Percentiles rank a stretch among this genome's conserved stretches.
phyloP scores from a whole-genome alignment of 1,140 invertebrate species.

The Diachasmimorpha longicaudata region DNA sequence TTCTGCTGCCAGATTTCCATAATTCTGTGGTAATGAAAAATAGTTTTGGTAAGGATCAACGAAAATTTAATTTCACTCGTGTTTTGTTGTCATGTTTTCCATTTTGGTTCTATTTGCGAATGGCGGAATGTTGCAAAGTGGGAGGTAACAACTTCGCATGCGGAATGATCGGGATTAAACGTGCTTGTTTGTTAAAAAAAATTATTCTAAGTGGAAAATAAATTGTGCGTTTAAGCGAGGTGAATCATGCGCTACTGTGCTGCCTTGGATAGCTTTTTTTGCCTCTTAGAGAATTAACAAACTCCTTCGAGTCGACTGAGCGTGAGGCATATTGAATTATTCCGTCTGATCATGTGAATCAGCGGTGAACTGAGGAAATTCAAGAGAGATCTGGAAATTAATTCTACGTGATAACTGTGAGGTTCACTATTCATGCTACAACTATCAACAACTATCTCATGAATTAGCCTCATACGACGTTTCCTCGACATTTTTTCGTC shows the following conservation, averaged over 20 bases:
- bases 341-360: too few relatives aligned
- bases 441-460: too few relatives aligned
- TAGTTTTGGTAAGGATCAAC: constrained; percentile 17
- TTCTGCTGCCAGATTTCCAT: neutral
- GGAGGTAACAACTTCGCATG: neutral
- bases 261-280: neutral
- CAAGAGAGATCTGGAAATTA: too few relatives aligned
- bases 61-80: neutral
- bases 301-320: too few relatives aligned
- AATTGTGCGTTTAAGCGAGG: neutral
- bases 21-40: neutral
- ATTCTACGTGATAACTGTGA: too few relatives aligned
- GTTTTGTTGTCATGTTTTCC: neutral
- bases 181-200: neutral
- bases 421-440: too few relatives aligned
- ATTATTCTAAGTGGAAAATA: neutral
- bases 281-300: too few relatives aligned
- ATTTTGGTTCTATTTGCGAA: neutral
- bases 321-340: too few relatives aligned
- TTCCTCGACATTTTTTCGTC: too few relatives aligned
- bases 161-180: neutral
- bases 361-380: too few relatives aligned
- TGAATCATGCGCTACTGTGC: neutral
- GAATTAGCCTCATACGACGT: too few relatives aligned
- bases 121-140: neutral